A percentile compares a stretch with the other conserved stretches of the same genome.
Evolutionary conservation across 2,888 invertebrate species (phyloP).

Genomic region (Xiphydria camelus): DNA sequence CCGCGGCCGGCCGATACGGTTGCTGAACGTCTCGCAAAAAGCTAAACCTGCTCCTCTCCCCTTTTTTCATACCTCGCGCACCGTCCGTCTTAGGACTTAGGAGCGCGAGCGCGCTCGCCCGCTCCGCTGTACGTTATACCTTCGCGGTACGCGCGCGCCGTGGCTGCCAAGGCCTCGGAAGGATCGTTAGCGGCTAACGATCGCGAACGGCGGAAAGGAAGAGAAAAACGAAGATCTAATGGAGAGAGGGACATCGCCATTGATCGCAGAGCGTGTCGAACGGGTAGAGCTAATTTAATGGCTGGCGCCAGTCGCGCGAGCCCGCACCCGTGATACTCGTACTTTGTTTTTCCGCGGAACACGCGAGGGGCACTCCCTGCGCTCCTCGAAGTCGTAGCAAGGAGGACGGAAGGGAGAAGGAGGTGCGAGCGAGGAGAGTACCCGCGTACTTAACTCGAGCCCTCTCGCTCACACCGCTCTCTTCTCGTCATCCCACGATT

Average conservation of each 20-base stretch:
- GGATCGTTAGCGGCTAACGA: conserved; percentile 9
- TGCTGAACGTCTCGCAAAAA: conserved; percentile 40
- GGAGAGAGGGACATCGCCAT: conserved; percentile 2
- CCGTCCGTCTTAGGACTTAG: conserved; percentile 1
- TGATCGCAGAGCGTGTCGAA: too few species aligned
- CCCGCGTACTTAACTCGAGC: too few species aligned
- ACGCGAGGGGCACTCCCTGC: conserved; percentile 27
- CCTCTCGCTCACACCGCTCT: not conserved
- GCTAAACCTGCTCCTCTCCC: conserved; percentile 31
- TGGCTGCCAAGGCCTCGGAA: too few species aligned
- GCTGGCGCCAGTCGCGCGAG: conserved; percentile 38
- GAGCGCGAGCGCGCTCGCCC: too few species aligned
- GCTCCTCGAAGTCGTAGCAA: conserved; percentile 26
- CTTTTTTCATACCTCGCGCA: conserved; percentile 12
- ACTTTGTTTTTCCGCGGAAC: conserved; percentile 28
- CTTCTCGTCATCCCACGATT: not conserved
- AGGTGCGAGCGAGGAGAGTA: too few species aligned
- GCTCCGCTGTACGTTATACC: too few species aligned
- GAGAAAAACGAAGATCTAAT: not conserved
- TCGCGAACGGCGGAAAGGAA: conserved; percentile 1
- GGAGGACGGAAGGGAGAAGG: too few species aligned
- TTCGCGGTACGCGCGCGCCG: too few species aligned
- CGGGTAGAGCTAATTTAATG: conserved; percentile 32
- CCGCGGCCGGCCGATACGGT: conserved; percentile 30
- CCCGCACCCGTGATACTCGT: conserved; percentile 34